phyloP scores from a whole-genome alignment of 1,140 invertebrate genomes.

The Cephus cinctus region DNA sequence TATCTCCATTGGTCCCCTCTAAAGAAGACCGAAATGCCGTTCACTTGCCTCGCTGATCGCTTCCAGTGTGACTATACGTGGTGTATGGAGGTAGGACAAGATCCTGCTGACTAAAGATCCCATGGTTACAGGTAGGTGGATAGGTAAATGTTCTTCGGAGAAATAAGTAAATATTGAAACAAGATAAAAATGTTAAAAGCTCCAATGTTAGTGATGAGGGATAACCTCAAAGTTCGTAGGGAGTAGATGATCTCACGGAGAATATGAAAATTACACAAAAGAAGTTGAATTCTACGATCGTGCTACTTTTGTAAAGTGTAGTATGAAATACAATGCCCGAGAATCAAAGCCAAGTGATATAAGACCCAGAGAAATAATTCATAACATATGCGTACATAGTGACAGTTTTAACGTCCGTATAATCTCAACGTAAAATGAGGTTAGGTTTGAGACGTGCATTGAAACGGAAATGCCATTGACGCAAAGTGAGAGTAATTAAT shows the following conservation, averaged over 20 bases:
- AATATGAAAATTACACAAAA: too few relatives aligned
- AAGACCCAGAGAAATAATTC: too few relatives aligned
- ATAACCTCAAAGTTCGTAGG: too few relatives aligned
- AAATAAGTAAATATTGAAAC: slow-evolving; percentile 1
- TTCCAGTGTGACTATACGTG: not conserved
- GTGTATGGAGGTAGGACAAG: not conserved
- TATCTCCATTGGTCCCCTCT: not conserved
- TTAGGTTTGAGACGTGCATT: slow-evolving; percentile 25
- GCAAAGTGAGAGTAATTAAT: slow-evolving; percentile 40
- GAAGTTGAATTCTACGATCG: too few relatives aligned
- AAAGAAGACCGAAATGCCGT: not conserved
- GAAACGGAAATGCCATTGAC: slow-evolving; percentile 39
- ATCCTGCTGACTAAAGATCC: not conserved
- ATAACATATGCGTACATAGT: too few relatives aligned
- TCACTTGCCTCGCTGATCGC: not conserved
- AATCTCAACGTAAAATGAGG: too few relatives aligned
- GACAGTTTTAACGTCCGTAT: too few relatives aligned
- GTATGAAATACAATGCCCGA: too few relatives aligned
- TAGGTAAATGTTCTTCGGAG: not conserved
- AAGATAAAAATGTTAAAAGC: slow-evolving; percentile 7
- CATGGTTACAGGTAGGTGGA: not conserved
- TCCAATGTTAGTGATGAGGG: too few relatives aligned
- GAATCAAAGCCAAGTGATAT: too few relatives aligned
- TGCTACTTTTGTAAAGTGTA: too few relatives aligned
- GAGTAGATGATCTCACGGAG: too few relatives aligned